A percentile compares a stretch with the other conserved stretches of the same genome.
Conservation (phyloP, 2,113 vertebrate genomes). For the Lagopus leucura region DNA sequence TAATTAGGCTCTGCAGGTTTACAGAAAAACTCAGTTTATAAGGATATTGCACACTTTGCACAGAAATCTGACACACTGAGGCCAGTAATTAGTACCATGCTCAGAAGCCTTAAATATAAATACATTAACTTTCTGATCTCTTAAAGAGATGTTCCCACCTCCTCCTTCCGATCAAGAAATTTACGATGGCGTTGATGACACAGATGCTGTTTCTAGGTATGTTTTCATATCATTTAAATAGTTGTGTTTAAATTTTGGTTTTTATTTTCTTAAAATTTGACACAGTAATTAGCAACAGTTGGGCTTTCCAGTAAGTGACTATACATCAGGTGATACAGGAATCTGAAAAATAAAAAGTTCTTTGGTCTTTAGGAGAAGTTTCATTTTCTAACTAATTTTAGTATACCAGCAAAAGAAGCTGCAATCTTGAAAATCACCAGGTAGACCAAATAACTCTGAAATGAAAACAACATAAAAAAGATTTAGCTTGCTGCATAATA, state of each 20-base stretch:
- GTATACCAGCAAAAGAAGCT: background rate
- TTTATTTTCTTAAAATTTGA: background rate
- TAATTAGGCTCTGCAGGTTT: background rate
- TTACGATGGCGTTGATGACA: slow-evolving; percentile 88
- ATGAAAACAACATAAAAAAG: background rate
- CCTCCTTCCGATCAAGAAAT: slow-evolving; percentile 84
- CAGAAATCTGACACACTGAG: background rate
- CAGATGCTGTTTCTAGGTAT: slow-evolving; percentile 78
- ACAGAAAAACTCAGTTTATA: background rate
- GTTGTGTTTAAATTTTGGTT: background rate
- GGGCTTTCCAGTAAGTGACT: background rate
- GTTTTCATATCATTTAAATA: slow-evolving; percentile 16
- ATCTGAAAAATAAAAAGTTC: background rate
- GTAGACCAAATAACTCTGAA: background rate
- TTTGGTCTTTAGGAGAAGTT: background rate
- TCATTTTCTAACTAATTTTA: background rate
- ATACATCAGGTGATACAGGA: background rate
- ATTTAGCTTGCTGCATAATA: background rate
- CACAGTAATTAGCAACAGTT: background rate
- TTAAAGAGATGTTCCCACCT: slow-evolving; percentile 80
- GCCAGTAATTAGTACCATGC: background rate
- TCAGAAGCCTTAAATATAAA: background rate
- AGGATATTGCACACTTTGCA: background rate
- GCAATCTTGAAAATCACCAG: background rate
- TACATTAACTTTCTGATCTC: slow-evolving; percentile 26